Percentiles rank a stretch among this genome's conserved stretches.
Evolutionary conservation across 2,113 vertebrate genomes (phyloP).

Genomic region (Pholis gunnellus): DNA sequence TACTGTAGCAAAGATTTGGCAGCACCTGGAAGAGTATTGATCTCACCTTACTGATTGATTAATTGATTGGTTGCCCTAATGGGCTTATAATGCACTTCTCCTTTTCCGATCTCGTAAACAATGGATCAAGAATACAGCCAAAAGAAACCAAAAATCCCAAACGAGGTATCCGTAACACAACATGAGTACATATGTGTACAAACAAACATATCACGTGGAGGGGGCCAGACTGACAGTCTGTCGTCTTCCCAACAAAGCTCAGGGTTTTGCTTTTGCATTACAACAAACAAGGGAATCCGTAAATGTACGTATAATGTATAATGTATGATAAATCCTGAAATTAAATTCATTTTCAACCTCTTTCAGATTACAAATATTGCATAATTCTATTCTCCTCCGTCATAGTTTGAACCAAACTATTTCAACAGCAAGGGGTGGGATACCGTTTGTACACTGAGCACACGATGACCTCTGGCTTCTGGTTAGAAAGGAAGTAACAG

Average conservation of each 20-base stretch:
- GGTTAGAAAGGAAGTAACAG: neutral
- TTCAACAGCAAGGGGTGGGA: neutral
- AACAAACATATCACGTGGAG: no score
- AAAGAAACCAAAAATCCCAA: no score
- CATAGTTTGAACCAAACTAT: neutral
- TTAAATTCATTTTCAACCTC: neutral
- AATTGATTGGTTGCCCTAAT: no score
- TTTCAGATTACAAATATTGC: no score
- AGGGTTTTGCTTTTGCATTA: neutral
- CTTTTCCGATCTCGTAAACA: neutral
- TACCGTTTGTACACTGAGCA: no score
- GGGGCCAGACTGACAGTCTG: neutral
- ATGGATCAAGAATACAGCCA: no score
- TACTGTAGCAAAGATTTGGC: neutral
- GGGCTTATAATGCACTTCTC: neutral
- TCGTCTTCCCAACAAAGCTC: neutral
- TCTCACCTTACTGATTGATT: no score
- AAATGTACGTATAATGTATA: neutral
- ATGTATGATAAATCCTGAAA: neutral
- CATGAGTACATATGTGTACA: no score
- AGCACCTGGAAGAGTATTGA: no score
- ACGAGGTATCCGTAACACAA: no score
- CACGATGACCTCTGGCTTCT: neutral
- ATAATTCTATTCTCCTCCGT: neutral
- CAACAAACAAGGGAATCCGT: neutral